Evolutionary conservation across 2,888 invertebrate species (phyloP).

Genomic region (Tiphia femorata): DNA sequence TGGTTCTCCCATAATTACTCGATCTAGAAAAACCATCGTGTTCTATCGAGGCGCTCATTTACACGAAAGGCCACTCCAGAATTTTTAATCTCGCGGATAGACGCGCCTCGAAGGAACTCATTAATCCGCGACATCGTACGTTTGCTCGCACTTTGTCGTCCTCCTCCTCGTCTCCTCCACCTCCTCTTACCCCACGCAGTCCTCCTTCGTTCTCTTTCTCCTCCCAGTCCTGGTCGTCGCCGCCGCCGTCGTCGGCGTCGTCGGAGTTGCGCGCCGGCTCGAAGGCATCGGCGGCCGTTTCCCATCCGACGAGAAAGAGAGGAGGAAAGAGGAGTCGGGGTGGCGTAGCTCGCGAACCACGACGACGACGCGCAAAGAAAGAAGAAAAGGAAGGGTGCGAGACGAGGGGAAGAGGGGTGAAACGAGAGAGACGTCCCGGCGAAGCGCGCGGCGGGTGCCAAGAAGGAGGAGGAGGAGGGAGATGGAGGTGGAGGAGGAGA

Average conservation of each 20-base stretch:
- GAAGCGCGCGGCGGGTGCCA: too few species aligned
- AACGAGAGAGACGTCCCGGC: too few species aligned
- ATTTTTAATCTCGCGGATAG: slow-evolving; percentile 10
- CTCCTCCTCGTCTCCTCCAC: slow-evolving; percentile 12
- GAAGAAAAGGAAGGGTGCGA: slow-evolving; percentile 33
- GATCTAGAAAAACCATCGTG: too few species aligned
- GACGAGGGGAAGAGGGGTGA: slow-evolving; percentile 10
- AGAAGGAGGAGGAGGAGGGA: slow-evolving; percentile 6
- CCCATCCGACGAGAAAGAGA: slow-evolving; percentile 29
- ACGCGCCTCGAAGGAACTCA: slow-evolving; percentile 25
- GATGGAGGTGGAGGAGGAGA: slow-evolving; percentile 7
- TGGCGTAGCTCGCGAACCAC: slow-evolving; percentile 34
- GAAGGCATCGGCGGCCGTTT: slow-evolving; percentile 41
- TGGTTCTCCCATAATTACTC: too few species aligned
- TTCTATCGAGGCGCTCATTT: neutral
- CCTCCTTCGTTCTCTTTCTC: slow-evolving; percentile 13
- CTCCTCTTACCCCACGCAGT: neutral
- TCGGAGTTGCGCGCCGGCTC: slow-evolving; percentile 13
- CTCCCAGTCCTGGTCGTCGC: slow-evolving; percentile 11
- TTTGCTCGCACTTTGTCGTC: slow-evolving; percentile 40
- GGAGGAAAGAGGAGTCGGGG: neutral
- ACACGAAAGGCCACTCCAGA: neutral
- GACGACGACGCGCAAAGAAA: slow-evolving; percentile 37
- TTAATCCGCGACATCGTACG: slow-evolving; percentile 25
- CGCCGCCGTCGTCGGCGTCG: slow-evolving; percentile 16